These are phyloP conservation scores for Drosophila nannoptera DNA, from an alignment of 1,140 invertebrate genomes.

Conservation along the genomic window DNA sequence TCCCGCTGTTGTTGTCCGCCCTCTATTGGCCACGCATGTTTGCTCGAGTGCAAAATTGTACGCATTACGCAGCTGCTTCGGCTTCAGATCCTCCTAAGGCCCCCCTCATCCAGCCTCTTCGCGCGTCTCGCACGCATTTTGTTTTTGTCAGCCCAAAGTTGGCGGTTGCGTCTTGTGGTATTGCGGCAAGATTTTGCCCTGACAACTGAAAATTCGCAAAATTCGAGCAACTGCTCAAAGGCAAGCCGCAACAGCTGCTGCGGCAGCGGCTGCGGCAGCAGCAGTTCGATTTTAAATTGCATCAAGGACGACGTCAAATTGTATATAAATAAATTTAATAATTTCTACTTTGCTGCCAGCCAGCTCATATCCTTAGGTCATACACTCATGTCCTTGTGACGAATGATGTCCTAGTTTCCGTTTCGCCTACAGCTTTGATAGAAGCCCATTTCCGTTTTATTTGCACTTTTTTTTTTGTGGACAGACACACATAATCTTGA, in stretches of 20 bases:
- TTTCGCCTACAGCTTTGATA: neutral
- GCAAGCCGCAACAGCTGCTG: neutral
- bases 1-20: conserved; percentile 15
- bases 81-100: neutral
- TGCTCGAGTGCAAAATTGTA: conserved; percentile 72
- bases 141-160: conserved; percentile 39
- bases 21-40: conserved; percentile 67
- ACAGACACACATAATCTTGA: conserved; percentile 22
- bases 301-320: neutral
- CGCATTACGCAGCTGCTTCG: conserved; percentile 58
- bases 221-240: conserved; percentile 4
- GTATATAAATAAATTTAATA: too few relatives aligned
- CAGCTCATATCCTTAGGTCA: too few relatives aligned
- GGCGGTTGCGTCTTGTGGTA: conserved; percentile 38
- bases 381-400: too few relatives aligned
- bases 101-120: too few relatives aligned
- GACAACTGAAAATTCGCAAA: conserved; percentile 22
- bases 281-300: too few relatives aligned
- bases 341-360: too few relatives aligned
- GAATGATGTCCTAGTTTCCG: too few relatives aligned
- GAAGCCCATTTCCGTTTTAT: conserved; percentile 2
- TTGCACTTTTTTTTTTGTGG: neutral
- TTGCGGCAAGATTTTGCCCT: conserved; percentile 40
- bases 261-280: too few relatives aligned
- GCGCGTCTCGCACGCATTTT: conserved; percentile 22